A percentile compares a stretch with the other conserved stretches of the same genome.
These are phyloP conservation scores for Tyrophagus putrescentiae DNA, from an alignment of 1,140 invertebrate species.

Conservation along the genomic window DNA sequence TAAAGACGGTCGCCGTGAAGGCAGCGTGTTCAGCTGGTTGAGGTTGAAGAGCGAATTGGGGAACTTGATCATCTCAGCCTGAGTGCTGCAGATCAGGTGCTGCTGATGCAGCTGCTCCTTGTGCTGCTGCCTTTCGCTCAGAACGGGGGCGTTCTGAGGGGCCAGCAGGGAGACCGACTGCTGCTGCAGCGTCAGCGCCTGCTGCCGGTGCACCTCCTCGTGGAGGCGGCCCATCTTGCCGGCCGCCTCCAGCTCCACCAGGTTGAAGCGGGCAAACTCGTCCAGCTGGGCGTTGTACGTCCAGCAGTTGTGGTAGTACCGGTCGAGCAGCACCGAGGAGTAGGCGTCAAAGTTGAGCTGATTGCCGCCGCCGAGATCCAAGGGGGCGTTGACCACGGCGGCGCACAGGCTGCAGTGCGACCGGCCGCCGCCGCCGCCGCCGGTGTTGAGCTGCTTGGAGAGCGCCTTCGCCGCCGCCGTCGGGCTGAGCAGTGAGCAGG, in stretches of 20 bases:
- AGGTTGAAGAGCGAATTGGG: neutral
- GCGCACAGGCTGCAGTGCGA: too few species aligned
- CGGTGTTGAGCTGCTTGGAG: conserved; percentile 38
- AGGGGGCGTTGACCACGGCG: too few species aligned
- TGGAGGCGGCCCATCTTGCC: neutral
- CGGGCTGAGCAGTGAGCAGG: conserved; percentile 40
- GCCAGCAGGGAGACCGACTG: too few species aligned
- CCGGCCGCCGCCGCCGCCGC: conserved; percentile 48
- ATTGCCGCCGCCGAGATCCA: conserved; percentile 55
- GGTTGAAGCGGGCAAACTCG: conserved; percentile 63
- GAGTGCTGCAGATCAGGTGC: too few species aligned
- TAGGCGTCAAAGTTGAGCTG: conserved; percentile 58
- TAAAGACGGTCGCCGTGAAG: neutral
- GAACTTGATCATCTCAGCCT: too few species aligned
- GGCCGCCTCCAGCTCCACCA: conserved; percentile 49
- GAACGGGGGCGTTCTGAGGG: too few species aligned
- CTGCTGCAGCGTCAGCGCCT: too few species aligned
- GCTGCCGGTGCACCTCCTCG: neutral
- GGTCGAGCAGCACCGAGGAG: conserved; percentile 61
- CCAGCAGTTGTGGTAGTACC: conserved; percentile 44
- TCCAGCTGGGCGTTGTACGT: conserved; percentile 48
- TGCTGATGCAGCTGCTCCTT: too few species aligned
- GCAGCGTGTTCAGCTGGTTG: neutral
- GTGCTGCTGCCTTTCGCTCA: too few species aligned
- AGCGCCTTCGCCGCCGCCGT: neutral